A percentile compares a stretch with the other conserved stretches of the same genome.
phyloP scores from a whole-genome alignment of 1,140 invertebrate genomes.

The Scaptomyza montana region DNA sequence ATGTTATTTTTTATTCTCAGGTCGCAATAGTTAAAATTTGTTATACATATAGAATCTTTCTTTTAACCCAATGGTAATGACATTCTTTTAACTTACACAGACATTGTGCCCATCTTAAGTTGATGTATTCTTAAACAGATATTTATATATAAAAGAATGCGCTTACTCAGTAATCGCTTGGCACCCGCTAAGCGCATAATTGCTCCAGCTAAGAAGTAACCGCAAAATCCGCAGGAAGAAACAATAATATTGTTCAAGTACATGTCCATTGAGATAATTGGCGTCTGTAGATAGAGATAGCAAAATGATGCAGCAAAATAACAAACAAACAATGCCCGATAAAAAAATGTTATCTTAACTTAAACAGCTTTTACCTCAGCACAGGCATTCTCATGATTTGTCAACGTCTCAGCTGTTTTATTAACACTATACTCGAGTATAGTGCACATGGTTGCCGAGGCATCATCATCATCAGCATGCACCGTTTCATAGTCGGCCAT shows the following conservation, averaged over 20 bases:
- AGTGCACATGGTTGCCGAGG: conserved; percentile 67
- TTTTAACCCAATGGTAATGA: no score
- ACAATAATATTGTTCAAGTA: conserved; percentile 86
- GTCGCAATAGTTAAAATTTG: no score
- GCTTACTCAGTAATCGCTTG: conserved; percentile 83
- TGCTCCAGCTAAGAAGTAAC: conserved; percentile 84
- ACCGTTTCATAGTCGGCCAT: conserved; percentile 68
- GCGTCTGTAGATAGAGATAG: conserved; percentile 35
- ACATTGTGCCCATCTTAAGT: no score
- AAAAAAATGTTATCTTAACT: conserved; percentile 10
- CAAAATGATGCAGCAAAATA: conserved; percentile 7
- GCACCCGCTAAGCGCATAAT: conserved; percentile 84
- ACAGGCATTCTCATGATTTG: conserved; percentile 56
- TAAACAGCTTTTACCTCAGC: conserved; percentile 37
- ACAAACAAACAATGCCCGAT: not conserved
- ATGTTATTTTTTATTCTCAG: no score
- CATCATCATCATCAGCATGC: conserved; percentile 28
- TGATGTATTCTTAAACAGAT: no score
- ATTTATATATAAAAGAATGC: not conserved
- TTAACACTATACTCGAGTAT: conserved; percentile 79
- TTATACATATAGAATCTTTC: no score
- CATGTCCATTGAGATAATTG: conserved; percentile 84
- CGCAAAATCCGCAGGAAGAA: conserved; percentile 84
- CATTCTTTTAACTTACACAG: no score
- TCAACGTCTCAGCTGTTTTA: conserved; percentile 55